Conservation (phyloP, 2,797 vertebrate genomes). For the Pseudochirops corinnae region DNA sequence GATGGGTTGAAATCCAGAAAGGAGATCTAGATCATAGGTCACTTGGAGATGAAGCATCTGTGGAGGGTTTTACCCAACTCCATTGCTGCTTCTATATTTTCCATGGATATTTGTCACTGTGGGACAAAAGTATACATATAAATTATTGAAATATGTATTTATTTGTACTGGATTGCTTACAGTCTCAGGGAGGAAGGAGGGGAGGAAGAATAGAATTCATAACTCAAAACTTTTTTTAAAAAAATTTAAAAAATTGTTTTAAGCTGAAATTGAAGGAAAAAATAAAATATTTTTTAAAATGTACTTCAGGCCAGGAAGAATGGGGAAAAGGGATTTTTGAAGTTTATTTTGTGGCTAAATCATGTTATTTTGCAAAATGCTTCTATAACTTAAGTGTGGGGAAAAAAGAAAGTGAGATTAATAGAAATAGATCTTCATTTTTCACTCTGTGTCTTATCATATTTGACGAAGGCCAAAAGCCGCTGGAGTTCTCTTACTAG, state of each 20-base stretch:
- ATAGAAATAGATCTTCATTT: constrained; percentile 2
- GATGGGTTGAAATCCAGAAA: background rate
- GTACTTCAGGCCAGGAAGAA: background rate
- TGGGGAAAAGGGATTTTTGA: constrained; percentile 1
- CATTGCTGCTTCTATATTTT: constrained; percentile 34
- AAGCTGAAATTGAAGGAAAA: background rate
- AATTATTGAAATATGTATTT: constrained; percentile 40
- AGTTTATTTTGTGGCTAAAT: constrained; percentile 47
- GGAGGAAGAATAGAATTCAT: background rate
- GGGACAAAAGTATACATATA: constrained; percentile 13
- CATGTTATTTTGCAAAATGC: constrained; percentile 44
- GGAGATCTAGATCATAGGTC: background rate
- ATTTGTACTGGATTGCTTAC: background rate
- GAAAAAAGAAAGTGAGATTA: background rate
- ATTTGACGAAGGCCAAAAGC: constrained; percentile 26
- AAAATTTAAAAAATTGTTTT: background rate
- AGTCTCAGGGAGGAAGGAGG: background rate
- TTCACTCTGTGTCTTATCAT: constrained; percentile 52
- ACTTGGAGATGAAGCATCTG: background rate
- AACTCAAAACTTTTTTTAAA: background rate
- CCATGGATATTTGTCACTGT: constrained; percentile 10
- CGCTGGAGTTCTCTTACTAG: constrained; percentile 37
- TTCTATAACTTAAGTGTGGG: constrained; percentile 19
- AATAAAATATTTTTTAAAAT: background rate
- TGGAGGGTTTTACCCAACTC: constrained; percentile 5